A percentile compares a stretch with the other conserved stretches of the same genome.
Conservation (phyloP, 2,797 vertebrate species). For the Takifugu rubripes region DNA sequence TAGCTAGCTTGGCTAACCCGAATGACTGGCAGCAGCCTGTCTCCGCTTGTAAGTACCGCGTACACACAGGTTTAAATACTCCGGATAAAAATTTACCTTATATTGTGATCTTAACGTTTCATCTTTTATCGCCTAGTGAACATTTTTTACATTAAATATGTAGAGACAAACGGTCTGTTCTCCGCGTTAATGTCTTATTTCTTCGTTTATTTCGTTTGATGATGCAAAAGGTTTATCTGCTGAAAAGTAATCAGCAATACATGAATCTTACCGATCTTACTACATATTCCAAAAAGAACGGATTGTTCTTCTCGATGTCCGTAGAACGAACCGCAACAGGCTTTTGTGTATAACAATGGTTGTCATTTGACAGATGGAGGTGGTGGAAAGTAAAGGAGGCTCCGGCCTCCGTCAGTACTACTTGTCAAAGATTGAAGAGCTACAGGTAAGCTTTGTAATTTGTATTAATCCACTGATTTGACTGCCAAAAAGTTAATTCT, state of each 20-base stretch:
- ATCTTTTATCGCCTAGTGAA: too few species aligned
- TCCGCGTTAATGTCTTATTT: background rate
- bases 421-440: conserved; percentile 95
- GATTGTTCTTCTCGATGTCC: too few species aligned
- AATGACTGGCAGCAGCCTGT: background rate
- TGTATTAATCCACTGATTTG: background rate
- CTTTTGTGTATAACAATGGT: background rate
- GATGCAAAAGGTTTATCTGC: too few species aligned
- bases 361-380: conserved; percentile 83
- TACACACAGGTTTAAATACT: too few species aligned
- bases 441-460: conserved; percentile 82
- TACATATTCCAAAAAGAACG: too few species aligned
- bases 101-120: too few species aligned
- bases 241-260: too few species aligned
- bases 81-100: too few species aligned
- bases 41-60: too few species aligned
- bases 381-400: conserved; percentile 92
- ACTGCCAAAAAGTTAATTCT: background rate
- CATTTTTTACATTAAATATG: background rate
- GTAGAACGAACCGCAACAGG: background rate
- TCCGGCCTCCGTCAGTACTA: conserved; percentile 95
- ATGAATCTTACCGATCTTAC: too few species aligned
- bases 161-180: background rate
- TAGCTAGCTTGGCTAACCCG: conserved; percentile 53
- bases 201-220: too few species aligned